A percentile compares a stretch with the other conserved stretches of the same genome.
These are phyloP conservation scores for Tenualosa thibaudeaui DNA, from an alignment of 2,797 vertebrate genomes.

Conservation along the genomic window DNA sequence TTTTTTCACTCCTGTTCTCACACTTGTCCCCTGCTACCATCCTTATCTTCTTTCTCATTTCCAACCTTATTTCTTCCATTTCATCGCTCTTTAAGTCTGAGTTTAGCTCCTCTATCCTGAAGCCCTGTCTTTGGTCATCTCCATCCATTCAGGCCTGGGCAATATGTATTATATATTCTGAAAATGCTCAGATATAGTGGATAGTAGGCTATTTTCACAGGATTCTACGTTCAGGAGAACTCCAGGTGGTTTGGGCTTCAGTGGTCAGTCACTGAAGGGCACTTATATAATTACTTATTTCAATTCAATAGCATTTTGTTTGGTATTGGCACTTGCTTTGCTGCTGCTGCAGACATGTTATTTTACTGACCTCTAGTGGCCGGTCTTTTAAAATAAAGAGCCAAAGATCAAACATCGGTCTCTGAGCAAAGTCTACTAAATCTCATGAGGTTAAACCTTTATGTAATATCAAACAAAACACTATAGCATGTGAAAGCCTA, in stretches of 20 bases:
- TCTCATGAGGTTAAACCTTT: neutral
- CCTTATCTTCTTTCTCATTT: neutral
- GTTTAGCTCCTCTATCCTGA: neutral
- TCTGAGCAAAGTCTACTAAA: neutral
- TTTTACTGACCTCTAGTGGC: conserved; percentile 6
- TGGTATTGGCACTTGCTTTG: too few species aligned
- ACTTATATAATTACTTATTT: neutral
- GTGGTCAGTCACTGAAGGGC: neutral
- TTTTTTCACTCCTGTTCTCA: neutral
- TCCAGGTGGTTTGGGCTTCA: neutral
- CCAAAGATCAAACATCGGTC: neutral
- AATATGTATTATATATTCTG: neutral
- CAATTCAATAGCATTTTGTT: neutral
- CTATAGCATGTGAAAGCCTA: neutral
- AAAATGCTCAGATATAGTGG: neutral
- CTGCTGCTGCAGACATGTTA: neutral
- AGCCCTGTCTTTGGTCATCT: neutral
- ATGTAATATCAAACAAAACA: neutral
- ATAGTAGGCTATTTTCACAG: neutral
- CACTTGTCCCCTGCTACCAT: neutral
- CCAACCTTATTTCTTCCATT: neutral
- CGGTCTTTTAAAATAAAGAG: neutral
- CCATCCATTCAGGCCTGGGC: neutral
- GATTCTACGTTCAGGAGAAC: neutral
- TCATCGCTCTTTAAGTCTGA: neutral